Percentiles rank a stretch among this genome's conserved stretches.
phyloP scores from a whole-genome alignment of 2,797 vertebrate genomes.

The Vireo griseus region DNA sequence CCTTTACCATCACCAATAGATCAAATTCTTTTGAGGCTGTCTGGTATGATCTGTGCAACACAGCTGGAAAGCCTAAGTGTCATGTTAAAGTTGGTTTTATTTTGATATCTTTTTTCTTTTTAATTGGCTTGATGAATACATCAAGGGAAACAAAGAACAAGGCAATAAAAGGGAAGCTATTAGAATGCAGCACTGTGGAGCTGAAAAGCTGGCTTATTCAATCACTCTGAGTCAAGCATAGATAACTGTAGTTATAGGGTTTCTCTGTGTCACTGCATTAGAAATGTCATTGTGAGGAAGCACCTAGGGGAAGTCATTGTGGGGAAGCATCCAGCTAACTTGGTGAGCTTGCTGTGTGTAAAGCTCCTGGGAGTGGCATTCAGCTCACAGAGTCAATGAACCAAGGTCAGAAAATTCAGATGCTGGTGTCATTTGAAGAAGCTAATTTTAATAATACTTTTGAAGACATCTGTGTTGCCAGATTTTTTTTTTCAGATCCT shows the following conservation, averaged over 20 bases:
- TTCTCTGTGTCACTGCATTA: neutral
- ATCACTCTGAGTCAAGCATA: neutral
- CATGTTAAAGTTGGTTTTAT: neutral
- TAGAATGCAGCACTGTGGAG: neutral
- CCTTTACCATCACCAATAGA: neutral
- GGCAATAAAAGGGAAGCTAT: neutral
- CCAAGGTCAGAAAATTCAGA: slow-evolving; percentile 17
- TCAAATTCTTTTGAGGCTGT: neutral
- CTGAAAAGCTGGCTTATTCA: neutral
- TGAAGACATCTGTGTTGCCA: neutral
- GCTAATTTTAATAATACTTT: neutral
- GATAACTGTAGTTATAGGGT: neutral
- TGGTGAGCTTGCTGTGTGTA: neutral
- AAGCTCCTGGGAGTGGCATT: neutral
- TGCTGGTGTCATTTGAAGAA: slow-evolving; percentile 10
- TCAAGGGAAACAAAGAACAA: neutral
- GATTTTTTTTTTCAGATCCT: neutral
- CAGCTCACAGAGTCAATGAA: neutral
- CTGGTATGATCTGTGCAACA: neutral
- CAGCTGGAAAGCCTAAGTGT: neutral
- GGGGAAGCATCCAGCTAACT: neutral
- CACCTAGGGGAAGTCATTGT: neutral
- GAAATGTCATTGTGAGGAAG: neutral
- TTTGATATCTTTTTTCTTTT: neutral
- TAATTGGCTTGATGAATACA: neutral